phyloP scores from a whole-genome alignment of 2,888 invertebrate species.

The Byasa hedistus region DNA sequence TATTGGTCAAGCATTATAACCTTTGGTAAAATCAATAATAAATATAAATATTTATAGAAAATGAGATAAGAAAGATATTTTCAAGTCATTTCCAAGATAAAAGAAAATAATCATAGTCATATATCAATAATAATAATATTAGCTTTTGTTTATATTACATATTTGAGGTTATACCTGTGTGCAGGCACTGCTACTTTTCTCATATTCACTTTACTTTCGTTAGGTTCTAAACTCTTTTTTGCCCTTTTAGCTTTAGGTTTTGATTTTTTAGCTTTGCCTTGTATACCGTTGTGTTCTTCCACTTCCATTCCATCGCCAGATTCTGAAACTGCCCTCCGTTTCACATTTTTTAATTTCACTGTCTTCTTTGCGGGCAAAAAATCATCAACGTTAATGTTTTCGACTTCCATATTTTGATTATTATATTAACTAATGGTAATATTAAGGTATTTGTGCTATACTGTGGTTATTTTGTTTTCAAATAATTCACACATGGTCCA shows the following conservation, averaged over 20 bases:
- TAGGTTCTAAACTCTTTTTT: conserved; percentile 64
- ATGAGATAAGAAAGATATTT: too few relatives aligned
- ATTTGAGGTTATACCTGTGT: conserved; percentile 80
- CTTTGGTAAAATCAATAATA: too few relatives aligned
- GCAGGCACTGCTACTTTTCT: conserved; percentile 93
- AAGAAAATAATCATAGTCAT: too few relatives aligned
- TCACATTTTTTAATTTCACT: conserved; percentile 71
- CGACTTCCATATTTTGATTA: conserved; percentile 60
- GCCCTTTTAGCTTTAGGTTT: conserved; percentile 66
- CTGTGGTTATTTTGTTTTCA: conserved; percentile 14
- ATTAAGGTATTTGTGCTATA: conserved; percentile 3
- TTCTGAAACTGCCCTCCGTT: conserved; percentile 71
- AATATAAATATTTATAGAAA: too few relatives aligned
- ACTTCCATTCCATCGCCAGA: conserved; percentile 83
- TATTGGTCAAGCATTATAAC: too few relatives aligned
- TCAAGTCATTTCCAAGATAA: background rate
- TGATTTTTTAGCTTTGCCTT: conserved; percentile 60
- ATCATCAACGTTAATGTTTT: conserved; percentile 75
- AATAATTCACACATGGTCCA: conserved; percentile 48
- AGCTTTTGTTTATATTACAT: background rate
- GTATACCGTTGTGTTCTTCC: conserved; percentile 83
- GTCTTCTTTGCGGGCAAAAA: conserved; percentile 77
- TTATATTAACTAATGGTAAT: background rate
- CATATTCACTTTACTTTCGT: conserved; percentile 81
- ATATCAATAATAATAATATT: background rate